Base-by-base conservation (phyloP, 2,888 invertebrate species). In the Xylota segnis region DNA sequence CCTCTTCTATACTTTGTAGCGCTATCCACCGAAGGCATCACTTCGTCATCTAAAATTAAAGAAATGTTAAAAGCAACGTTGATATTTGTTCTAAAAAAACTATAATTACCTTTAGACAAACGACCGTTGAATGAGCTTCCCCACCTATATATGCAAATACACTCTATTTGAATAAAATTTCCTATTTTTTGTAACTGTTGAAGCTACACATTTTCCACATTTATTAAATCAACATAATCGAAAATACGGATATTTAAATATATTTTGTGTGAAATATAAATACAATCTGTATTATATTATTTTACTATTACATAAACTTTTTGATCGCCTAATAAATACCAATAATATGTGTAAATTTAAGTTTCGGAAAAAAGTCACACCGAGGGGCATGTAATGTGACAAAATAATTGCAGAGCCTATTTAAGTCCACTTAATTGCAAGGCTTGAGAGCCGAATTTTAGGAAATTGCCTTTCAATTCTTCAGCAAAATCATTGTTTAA, bases 401-500 rank as follows among this genome's bases (percentile, higher is more conserved):
- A 68, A 43, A 27, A 0, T 37, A 16, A 43, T n/a, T 47, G 5
- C 63, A 40, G 3, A 7, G 16, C 23, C 66, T 87, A 89, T 63
- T 89, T 89, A 40, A 88, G 83, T 63, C 89, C 88, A 61, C 87
- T 84, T 52, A 89, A 87, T 50, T 89, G 87, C 50, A 81, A 77
- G 32, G 71, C 71, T 47, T 47, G 84, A 16, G 88, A 87, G 37
- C 89, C 89, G 87, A 89, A 89, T 40, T 89, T 88, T 63, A 89
- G 68, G 27, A 89, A 76, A 18, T 89, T 90, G 7, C 89, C 88
- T 34, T 90, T 88, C 5, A 89, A 76, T 9, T 91, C 91, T 40
- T 91, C 91, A 10, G 90, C 84, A 61, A 91, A 88, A 68, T 91
- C 91, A 5, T 89, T 89, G 18, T 90, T 83, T 56, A 91, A 84